Evolutionary conservation across 2,888 invertebrate genomes (phyloP).

Genomic region (Sinohyriopsis cumingii): DNA sequence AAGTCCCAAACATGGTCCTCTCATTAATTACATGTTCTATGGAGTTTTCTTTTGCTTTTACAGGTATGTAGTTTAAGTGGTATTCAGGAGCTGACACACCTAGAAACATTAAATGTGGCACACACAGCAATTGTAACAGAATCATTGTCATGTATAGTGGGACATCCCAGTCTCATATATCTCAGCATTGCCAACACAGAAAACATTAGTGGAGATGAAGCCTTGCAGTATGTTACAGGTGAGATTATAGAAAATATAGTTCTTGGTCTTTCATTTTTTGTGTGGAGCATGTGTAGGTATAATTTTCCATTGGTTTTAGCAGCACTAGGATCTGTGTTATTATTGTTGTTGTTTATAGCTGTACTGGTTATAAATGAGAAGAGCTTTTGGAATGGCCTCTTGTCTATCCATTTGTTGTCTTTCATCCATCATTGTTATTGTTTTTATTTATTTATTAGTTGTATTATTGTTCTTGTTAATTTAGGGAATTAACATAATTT

Average conservation of each 20-base stretch:
- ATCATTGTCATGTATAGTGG: constrained; percentile 53
- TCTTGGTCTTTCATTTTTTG: background rate
- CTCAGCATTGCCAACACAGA: constrained; percentile 64
- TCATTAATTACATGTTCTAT: background rate
- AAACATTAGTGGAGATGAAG: constrained; percentile 60
- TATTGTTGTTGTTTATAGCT: too few species aligned
- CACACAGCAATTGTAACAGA: constrained; percentile 62
- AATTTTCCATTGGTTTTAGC: too few species aligned
- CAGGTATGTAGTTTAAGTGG: constrained; percentile 63
- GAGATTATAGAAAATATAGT: constrained; percentile 7
- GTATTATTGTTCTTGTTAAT: too few species aligned
- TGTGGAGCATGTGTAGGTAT: background rate
- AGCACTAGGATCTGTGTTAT: too few species aligned
- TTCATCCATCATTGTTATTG: too few species aligned
- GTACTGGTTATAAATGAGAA: too few species aligned
- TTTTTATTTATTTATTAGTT: too few species aligned
- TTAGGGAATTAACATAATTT: too few species aligned
- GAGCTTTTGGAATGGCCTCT: too few species aligned
- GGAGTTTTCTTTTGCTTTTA: background rate
- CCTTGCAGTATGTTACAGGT: constrained; percentile 60
- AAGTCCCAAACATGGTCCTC: too few species aligned
- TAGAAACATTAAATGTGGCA: constrained; percentile 61
- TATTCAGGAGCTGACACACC: constrained; percentile 46
- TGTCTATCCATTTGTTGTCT: too few species aligned
- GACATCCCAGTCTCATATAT: constrained; percentile 44